phyloP scores from a whole-genome alignment of 2,888 invertebrate genomes.

The Steinernema hermaphroditum region DNA sequence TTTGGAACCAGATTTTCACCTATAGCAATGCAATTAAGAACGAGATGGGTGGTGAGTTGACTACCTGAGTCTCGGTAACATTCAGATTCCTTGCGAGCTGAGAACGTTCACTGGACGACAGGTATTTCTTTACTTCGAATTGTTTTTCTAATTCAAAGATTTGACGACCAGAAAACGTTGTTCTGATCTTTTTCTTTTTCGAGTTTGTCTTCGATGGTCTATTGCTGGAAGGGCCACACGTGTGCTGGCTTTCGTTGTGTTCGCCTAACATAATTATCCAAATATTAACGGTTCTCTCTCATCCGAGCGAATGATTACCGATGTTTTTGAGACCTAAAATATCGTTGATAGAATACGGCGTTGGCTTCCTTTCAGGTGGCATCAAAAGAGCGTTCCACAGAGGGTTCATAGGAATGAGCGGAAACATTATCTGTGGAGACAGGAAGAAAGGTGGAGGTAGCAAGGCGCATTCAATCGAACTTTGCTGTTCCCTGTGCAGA shows the following conservation, averaged over 20 bases:
- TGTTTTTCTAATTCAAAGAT: constrained; percentile 83
- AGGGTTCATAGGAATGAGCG: background rate
- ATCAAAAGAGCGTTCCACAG: constrained; percentile 7
- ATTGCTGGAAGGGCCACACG: background rate
- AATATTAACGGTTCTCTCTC: too few relatives aligned
- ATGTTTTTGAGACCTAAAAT: background rate
- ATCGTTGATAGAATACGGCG: constrained; percentile 18
- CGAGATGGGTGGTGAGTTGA: background rate
- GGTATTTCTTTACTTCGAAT: constrained; percentile 91
- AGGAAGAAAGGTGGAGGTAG: constrained; percentile 3
- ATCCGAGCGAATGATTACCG: too few relatives aligned
- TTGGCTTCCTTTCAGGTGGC: constrained; percentile 17
- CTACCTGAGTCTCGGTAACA: constrained; percentile 93
- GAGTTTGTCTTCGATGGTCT: background rate
- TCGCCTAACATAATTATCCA: too few relatives aligned
- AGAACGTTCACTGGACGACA: constrained; percentile 88
- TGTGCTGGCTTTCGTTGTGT: background rate
- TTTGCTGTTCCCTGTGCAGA: background rate
- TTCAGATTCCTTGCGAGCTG: constrained; percentile 90
- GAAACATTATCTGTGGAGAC: constrained; percentile 5
- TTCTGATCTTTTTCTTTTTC: constrained; percentile 74
- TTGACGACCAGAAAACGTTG: constrained; percentile 85
- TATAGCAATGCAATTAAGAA: constrained; percentile 36
- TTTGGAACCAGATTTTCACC: constrained; percentile 97
- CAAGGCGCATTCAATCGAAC: background rate